Conservation (phyloP, 2,113 vertebrate genomes). For the Grantiella picta region DNA sequence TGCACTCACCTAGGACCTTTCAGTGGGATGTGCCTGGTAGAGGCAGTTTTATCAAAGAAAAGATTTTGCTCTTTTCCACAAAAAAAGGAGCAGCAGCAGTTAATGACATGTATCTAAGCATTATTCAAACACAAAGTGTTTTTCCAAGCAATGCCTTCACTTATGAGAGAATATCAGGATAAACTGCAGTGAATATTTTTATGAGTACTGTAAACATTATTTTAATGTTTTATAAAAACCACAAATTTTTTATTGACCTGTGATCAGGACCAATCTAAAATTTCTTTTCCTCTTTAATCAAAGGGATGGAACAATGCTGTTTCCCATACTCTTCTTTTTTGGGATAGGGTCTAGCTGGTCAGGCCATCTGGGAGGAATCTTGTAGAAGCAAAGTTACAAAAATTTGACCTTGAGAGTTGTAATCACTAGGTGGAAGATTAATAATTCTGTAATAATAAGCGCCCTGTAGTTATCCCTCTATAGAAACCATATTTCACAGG, state of each 20-base stretch:
- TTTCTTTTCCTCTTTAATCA: not conserved
- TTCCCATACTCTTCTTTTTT: not conserved
- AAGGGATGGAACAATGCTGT: not conserved
- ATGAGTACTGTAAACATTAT: not conserved
- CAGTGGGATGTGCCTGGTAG: not conserved
- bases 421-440: not conserved
- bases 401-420: not conserved
- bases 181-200: not conserved
- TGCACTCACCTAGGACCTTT: not conserved
- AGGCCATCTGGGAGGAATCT: rapidly evolving
- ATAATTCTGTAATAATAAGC: not conserved
- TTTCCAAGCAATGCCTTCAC: not conserved
- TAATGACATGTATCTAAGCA: not conserved
- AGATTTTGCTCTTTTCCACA: not conserved
- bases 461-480: not conserved
- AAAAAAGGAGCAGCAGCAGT: rapidly evolving
- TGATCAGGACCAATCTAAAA: not conserved
- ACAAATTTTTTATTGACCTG: not conserved
- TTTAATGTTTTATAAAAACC: not conserved
- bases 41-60: not conserved
- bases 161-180: not conserved
- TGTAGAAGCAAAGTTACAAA: not conserved
- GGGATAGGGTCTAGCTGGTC: not conserved
- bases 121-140: not conserved
- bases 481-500: not conserved